Conservation (phyloP, 2,113 vertebrate genomes). For the Pedionomus torquatus region DNA sequence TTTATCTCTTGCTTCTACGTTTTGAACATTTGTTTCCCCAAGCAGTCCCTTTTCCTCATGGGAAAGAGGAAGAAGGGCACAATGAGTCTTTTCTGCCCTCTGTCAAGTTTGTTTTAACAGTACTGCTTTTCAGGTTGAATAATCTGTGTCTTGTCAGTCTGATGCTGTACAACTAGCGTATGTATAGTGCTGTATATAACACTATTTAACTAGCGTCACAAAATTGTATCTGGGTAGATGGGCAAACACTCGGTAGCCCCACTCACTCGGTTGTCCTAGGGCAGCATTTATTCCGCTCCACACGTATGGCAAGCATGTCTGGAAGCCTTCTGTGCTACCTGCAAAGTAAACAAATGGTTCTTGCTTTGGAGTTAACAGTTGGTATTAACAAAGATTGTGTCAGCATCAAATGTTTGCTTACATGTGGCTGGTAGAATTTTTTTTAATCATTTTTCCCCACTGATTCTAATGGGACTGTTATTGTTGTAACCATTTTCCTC, state of each 20-base stretch:
- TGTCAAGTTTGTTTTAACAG: not conserved
- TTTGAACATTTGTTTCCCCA: not conserved
- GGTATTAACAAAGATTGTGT: not conserved
- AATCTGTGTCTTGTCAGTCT: not conserved
- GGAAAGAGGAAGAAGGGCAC: not conserved
- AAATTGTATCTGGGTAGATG: not conserved
- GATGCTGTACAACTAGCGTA: not conserved
- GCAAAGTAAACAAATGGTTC: not conserved
- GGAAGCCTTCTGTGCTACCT: not conserved
- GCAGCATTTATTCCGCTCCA: not conserved
- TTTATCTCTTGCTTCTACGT: not conserved
- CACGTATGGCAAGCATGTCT: fast-evolving
- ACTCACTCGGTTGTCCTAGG: not conserved
- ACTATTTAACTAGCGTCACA: not conserved
- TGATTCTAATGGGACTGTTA: not conserved
- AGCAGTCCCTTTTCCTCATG: not conserved
- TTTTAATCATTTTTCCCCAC: not conserved
- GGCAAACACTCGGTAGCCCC: not conserved
- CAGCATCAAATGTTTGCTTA: not conserved
- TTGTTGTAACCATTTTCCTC: not conserved
- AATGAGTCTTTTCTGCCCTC: not conserved
- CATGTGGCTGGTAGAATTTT: not conserved
- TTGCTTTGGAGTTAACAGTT: not conserved
- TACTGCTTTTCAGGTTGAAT: not conserved
- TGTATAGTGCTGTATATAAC: not conserved